These are phyloP conservation scores for Spisula solida DNA, from an alignment of 2,888 invertebrate species.

Conservation along the genomic window DNA sequence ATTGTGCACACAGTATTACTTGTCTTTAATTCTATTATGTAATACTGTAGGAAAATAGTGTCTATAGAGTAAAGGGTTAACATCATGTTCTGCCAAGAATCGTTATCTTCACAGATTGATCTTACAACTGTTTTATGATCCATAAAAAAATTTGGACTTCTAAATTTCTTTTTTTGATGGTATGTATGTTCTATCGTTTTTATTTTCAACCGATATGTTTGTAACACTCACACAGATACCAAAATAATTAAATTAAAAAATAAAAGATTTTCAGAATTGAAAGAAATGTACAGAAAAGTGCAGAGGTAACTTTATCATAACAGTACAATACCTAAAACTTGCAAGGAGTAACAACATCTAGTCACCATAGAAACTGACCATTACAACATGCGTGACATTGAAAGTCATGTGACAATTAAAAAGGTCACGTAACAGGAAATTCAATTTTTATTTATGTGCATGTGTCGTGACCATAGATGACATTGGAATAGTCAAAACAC, in stretches of 20 bases:
- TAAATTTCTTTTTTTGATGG: no score
- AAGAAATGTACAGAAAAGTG: conserved; percentile 17
- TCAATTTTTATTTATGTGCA: background rate
- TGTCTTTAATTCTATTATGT: no score
- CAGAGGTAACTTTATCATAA: conserved; percentile 15
- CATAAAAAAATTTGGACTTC: no score
- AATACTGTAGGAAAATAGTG: no score
- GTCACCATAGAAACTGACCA: background rate
- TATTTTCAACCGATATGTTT: no score
- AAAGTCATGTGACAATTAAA: background rate
- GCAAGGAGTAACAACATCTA: background rate
- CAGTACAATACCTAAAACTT: background rate
- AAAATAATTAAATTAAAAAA: background rate
- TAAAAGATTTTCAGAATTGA: background rate
- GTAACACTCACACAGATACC: background rate
- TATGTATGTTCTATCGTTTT: no score
- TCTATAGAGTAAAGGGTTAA: no score
- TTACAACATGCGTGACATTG: background rate
- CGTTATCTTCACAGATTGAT: no score
- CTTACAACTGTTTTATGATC: no score
- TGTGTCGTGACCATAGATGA: background rate
- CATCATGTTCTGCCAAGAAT: no score
- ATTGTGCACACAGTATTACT: no score
- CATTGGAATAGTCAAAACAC: background rate
- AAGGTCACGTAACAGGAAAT: background rate